Conservation (phyloP, 2,888 invertebrate species). For the Pecten maximus region DNA sequence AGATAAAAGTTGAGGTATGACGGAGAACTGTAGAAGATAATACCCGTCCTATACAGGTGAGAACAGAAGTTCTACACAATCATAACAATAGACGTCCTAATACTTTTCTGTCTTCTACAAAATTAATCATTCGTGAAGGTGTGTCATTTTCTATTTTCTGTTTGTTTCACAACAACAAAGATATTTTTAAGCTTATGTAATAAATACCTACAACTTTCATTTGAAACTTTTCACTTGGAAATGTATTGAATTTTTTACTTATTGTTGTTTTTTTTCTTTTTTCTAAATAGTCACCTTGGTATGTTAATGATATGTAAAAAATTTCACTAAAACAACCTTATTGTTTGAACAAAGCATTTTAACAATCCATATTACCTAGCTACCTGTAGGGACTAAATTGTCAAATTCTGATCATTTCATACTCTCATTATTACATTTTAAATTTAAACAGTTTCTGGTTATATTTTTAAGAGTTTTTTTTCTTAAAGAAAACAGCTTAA, state of each 20-base stretch:
- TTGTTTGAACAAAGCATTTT: not conserved
- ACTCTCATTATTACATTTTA: no score
- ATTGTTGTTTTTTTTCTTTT: not conserved
- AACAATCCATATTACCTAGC: not conserved
- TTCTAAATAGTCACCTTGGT: not conserved
- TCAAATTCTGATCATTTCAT: no score
- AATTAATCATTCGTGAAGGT: not conserved
- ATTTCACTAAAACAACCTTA: not conserved
- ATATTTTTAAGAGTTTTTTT: no score
- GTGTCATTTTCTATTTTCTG: not conserved
- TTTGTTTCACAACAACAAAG: not conserved
- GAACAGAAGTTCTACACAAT: not conserved
- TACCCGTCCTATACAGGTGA: not conserved
- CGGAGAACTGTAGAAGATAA: not conserved
- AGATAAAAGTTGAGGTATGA: not conserved
- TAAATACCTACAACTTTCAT: not conserved
- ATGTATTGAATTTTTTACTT: not conserved
- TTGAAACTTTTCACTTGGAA: slow-evolving; percentile 19
- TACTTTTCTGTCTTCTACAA: not conserved
- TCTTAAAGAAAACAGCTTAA: no score
- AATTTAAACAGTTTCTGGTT: no score
- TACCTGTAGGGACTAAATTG: no score
- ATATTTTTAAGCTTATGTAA: slow-evolving; percentile 13
- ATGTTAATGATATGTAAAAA: not conserved
- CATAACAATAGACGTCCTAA: not conserved